Conservation (phyloP, 2,113 vertebrate genomes). For the Rhynchomys soricoides region DNA sequence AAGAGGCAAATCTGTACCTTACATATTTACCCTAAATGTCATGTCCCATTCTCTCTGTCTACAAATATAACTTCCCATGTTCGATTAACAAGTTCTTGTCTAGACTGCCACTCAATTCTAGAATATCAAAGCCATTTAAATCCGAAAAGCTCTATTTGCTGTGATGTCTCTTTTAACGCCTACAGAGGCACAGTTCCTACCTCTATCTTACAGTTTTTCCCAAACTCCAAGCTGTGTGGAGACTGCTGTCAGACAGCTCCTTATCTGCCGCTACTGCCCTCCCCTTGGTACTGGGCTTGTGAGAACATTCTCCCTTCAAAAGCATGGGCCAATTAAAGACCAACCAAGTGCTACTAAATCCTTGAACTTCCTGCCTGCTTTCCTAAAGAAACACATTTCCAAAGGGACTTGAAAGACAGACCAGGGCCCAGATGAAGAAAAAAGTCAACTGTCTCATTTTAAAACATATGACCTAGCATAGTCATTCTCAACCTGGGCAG, state of each 20-base stretch:
- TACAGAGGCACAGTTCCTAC: neutral
- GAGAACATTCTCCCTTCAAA: neutral
- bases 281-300: neutral
- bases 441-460: neutral
- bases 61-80: neutral
- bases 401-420: neutral
- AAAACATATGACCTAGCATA: neutral
- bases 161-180: neutral
- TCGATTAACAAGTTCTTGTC: neutral
- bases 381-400: neutral
- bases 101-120: neutral
- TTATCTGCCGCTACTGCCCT: neutral
- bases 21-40: neutral
- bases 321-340: neutral
- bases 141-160: neutral
- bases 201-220: neutral
- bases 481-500: neutral
- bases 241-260: neutral
- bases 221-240: neutral
- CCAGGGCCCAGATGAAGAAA: neutral
- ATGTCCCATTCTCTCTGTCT: neutral
- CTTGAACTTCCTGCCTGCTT: neutral
- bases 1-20: accelerated
- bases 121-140: neutral
- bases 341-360: too few species aligned